Evolutionary conservation across 2,113 vertebrate genomes (phyloP).

Genomic region (Calyptommatus sinebrachiatus): DNA sequence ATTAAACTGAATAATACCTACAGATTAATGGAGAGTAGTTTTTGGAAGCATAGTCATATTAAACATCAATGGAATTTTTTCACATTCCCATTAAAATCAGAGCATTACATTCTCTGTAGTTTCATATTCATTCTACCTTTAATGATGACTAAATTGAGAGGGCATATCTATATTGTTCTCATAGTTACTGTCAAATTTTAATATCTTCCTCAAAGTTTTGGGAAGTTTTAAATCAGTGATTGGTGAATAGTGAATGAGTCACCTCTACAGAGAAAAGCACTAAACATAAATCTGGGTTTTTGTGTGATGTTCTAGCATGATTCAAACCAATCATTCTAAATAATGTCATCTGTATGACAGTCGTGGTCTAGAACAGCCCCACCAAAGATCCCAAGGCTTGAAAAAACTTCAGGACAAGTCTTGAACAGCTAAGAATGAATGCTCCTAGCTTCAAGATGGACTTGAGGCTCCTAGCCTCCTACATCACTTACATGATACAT

Average conservation of each 20-base stretch:
- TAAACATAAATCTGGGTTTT: not conserved
- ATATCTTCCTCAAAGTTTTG: constrained; percentile 43
- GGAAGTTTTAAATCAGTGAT: constrained; percentile 40
- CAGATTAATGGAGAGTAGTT: not conserved
- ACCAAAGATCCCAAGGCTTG: no score
- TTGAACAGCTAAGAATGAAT: no score
- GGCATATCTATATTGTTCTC: not conserved
- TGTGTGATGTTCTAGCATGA: no score
- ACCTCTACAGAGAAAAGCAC: constrained; percentile 23
- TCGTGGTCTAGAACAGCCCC: no score
- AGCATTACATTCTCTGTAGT: not conserved
- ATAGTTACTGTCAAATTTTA: constrained; percentile 34
- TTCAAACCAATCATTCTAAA: no score
- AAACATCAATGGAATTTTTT: constrained; percentile 5
- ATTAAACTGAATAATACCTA: constrained; percentile 32
- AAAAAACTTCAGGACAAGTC: no score
- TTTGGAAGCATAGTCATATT: constrained; percentile 17
- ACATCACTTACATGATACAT: no score
- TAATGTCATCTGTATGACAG: no score
- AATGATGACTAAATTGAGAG: not conserved
- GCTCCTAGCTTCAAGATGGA: no score
- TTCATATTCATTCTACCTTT: not conserved
- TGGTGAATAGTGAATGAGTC: constrained; percentile 44
- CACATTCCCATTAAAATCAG: not conserved
- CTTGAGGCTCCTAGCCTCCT: no score